phyloP scores from a whole-genome alignment of 2,888 invertebrate species.

The Coecobrya sp. region DNA sequence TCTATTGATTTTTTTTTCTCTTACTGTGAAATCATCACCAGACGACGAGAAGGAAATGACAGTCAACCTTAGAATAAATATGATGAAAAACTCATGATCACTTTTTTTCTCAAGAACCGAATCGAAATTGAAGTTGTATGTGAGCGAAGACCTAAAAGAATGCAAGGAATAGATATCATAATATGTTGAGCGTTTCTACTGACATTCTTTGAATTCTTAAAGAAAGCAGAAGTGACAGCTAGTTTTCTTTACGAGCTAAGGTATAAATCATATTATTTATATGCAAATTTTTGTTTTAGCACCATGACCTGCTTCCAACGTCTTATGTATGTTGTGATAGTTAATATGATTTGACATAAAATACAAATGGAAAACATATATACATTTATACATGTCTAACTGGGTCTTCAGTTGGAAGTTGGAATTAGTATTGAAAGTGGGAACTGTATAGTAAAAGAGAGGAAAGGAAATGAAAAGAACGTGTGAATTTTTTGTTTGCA shows the following conservation, averaged over 20 bases:
- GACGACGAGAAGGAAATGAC: not conserved
- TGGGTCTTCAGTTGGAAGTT: no score
- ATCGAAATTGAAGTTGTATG: not conserved
- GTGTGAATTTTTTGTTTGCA: conserved; percentile 9
- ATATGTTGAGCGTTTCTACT: not conserved
- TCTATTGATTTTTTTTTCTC: no score
- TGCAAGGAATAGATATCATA: not conserved
- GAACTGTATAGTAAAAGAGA: not conserved
- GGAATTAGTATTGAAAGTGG: not conserved
- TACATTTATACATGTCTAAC: no score
- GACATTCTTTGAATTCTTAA: conserved; percentile 12
- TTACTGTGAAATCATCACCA: no score
- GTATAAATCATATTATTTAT: conserved; percentile 57
- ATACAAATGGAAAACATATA: conserved; percentile 26
- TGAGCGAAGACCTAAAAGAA: not conserved
- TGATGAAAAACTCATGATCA: not conserved
- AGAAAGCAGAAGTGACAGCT: conserved; percentile 1
- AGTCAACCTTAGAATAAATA: not conserved
- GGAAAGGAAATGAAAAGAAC: conserved; percentile 29
- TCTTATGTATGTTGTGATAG: not conserved
- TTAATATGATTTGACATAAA: not conserved
- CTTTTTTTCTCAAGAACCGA: not conserved
- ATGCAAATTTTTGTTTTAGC: conserved; percentile 46
- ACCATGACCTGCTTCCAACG: not conserved
- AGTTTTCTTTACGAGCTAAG: not conserved